Conservation (phyloP, 2,113 vertebrate species). For the Colistium nudipinnis region DNA sequence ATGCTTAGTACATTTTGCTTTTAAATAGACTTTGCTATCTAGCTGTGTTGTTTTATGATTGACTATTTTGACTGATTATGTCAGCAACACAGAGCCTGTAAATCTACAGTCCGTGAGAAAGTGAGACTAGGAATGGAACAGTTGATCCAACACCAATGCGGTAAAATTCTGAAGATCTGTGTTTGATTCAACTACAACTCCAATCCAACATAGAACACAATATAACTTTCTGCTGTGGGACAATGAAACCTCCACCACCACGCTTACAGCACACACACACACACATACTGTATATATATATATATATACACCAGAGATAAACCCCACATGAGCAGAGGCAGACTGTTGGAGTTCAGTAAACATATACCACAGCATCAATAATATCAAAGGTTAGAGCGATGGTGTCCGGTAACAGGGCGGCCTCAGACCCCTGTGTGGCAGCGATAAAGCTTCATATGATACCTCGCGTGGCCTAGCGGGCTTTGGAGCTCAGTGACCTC, state of each 20-base stretch:
- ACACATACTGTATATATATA: background rate
- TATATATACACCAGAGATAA: slow-evolving; percentile 1
- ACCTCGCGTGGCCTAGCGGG: slow-evolving; percentile 48
- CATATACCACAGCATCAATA: slow-evolving; percentile 67
- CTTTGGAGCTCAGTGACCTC: slow-evolving; percentile 61
- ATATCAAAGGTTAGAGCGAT: slow-evolving; percentile 65
- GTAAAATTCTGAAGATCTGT: too few species aligned
- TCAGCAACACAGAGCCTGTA: background rate
- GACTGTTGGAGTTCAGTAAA: slow-evolving; percentile 38
- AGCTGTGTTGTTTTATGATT: background rate
- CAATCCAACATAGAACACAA: background rate
- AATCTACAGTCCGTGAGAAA: background rate
- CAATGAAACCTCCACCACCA: too few species aligned
- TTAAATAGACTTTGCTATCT: background rate
- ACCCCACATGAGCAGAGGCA: slow-evolving; percentile 17
- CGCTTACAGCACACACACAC: too few species aligned
- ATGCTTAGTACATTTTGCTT: background rate
- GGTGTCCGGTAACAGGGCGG: slow-evolving; percentile 57
- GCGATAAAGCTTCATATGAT: slow-evolving; percentile 73
- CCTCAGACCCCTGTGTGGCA: slow-evolving; percentile 60
- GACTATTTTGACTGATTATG: background rate
- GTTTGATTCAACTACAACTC: too few species aligned
- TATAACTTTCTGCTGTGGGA: background rate
- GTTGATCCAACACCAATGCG: too few species aligned
- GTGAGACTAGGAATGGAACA: too few species aligned